Base-by-base conservation (phyloP, 2,888 invertebrate genomes). In the Serrognathus titanus region DNA sequence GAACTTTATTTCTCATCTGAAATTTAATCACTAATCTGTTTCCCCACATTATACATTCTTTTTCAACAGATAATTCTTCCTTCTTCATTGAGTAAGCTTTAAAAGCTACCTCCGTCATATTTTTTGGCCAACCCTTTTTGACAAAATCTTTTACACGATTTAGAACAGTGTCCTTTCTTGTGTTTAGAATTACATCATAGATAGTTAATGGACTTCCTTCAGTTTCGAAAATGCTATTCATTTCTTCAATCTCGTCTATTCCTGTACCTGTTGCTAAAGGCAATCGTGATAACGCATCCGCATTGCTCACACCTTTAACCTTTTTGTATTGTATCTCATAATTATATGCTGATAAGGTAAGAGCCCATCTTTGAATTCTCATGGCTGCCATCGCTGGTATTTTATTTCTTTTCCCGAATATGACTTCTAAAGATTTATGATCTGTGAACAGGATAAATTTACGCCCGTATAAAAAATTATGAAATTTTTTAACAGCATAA, bases 401-500 rank as follows among this genome's bases (percentile, higher is more conserved):
- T 31, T 39, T 51, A 5, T 48, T 53, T 47, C 54, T 55, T 45
- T 51, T 57, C 20, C 52, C 59, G 51, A 64, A 65, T 41, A 61
- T 57, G 16, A 60, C 41, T 57, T 57, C 47, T 36, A 61, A 49
- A 8, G 59, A 58, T 48, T 60, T 56, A 41, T 63, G 60, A 52
- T 59, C 59, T 10, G 60, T 56, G 38, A 55, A 35, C 5, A 2
- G 6, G 24, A 6, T 31, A 31, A 31, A 31, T 31, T 31, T 31
- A 31, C 24, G 7, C 7, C 72, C 73, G 39, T 64, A 55, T 49
- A 75, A 62, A 68, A 73, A 75, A 53, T 74, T 71, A 59, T 71
- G 67, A 60, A 72, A 74, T 41, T 67, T 69, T 35, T 63, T 65
- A 4, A 71, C 63, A 31, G 65, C 69, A 66, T 68, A 74, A 57